Evolutionary conservation across 2,113 vertebrate genomes (phyloP), one percentile per base, ranked within the genome.

Genomic region (Struthidea cinerea): DNA sequence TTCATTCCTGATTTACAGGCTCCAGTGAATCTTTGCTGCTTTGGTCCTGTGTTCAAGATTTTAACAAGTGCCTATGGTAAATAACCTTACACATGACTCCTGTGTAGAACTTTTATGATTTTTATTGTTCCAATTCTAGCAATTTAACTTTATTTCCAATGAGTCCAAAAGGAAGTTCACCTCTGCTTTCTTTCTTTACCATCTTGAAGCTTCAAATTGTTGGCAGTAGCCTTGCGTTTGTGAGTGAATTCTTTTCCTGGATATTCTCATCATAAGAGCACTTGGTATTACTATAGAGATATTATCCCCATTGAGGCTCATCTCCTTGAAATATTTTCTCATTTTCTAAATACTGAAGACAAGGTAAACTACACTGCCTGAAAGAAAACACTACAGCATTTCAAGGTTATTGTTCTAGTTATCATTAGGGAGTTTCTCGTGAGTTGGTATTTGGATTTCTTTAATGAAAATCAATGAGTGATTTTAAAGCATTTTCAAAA

Each of bases 401-500:
- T 91, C 63, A 91, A 33, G 75, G 23, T 91, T 73, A 32, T 91
- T 91, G 74, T 82, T 96, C 59, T 74, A 70, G 76, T 70, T 89
- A 47, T 50, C 87, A 39, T 85, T 61, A 90, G 75, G 84, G 93
- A 94, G 28, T 50, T 82, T 61, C 83, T 84, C 27, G 4, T 42
- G 53, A 63, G 67, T 56, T 80, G 37, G 7, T 85, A 65, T 94
- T 85, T 85, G 84, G 42, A 63, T 90, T 96, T 73, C 42, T 90
- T 76, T 69, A 80, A 90, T 79, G 85, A 93, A 95, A 95, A 93
- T 79, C 93, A 80, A 44, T 95, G 75, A 70, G 59, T 89, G 53
- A 71, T 78, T 92, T 92, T 87, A 76, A 91, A 95, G 32, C 55
- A 33, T 95, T 93, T 94, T 96, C 57, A 46, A 63, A 73, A 80